Base-by-base conservation (phyloP, 37 sponge, comb jelly and placozoan species). In the Lycopodina hypogea region DNA sequence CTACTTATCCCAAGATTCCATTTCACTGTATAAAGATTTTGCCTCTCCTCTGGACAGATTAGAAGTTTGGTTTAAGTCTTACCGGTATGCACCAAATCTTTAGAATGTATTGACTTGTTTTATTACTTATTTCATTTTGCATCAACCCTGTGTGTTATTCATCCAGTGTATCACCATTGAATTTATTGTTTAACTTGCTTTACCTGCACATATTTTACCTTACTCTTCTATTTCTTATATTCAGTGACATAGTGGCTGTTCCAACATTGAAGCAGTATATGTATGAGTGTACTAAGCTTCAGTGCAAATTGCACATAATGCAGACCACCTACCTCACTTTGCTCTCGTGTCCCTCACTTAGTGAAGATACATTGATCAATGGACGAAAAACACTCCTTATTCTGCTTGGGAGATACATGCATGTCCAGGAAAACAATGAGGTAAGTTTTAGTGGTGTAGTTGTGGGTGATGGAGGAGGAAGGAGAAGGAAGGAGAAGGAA, bases 291-390 rank as follows among this genome's bases (percentile, higher is more conserved):
- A 68, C n/a, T n/a, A 51, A 66, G 7, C 45, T 21, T 17, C 67
- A 51, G 22, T 12, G 56, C 18, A 40, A 26, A 42, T 66, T 81
- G 52, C 81, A 87, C 38, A 36, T 87, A 23, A 81, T 87, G 81
- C 87, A 87, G 15, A 67, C 69, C 19, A 39, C 71, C 21, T 87
- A 77, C 77, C 75, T 87, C 12, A 24, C 59, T 0, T 68, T 87
- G 8, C 71, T 71, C 38, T 29, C 50, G 0, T 42, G 56, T 21
- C 32, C 77, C 23, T 19, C 22, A 15, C 73, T 81, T 28, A 57
- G 40, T 34, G 33, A 68, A 23, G 69, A 75, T 30, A 23, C 69
- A 32, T 23, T 83, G 2, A 18, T 21, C 30, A 59, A 70, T 1
- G 81, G 69, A 60, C 70, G n/a, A n/a, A n/a, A n/a, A n/a, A n/a